Conservation (phyloP, 2,797 vertebrate genomes). For the Peromyscus nudipes region DNA sequence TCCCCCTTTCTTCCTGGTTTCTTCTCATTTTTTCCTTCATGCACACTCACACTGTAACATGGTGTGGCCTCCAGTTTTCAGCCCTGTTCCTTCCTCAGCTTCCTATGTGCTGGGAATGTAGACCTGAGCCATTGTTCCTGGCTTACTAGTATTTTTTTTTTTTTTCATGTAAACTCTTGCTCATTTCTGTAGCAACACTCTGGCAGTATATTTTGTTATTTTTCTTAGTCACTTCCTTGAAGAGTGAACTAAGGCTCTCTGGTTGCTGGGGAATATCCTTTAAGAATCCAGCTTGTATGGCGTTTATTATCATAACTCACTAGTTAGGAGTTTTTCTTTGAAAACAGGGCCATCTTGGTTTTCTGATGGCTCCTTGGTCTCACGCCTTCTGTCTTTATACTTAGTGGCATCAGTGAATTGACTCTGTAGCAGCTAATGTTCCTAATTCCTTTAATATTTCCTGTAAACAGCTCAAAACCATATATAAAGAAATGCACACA, state of each 20-base stretch:
- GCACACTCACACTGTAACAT: neutral
- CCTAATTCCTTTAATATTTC: neutral
- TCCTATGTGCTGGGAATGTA: neutral
- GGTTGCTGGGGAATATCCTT: neutral
- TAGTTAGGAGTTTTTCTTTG: neutral
- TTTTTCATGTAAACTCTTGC: conserved; percentile 11
- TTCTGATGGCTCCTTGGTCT: neutral
- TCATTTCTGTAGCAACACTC: conserved; percentile 14
- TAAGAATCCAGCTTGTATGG: neutral
- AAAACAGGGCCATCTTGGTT: neutral
- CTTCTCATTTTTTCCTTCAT: neutral
- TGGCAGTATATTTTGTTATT: neutral
- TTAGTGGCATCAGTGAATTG: neutral
- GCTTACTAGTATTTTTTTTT: neutral
- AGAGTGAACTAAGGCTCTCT: neutral
- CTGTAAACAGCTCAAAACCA: conserved; percentile 14
- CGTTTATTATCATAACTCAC: neutral
- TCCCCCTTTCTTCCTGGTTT: neutral
- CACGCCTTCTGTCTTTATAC: neutral
- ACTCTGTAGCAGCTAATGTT: neutral
- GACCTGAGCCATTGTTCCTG: neutral
- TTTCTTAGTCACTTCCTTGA: neutral
- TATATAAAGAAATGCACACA: neutral
- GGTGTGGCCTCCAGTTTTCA: too few species aligned
- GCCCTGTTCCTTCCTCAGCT: neutral